These are phyloP conservation scores for Drosophila tanythrix DNA, from an alignment of 2,888 invertebrate species.

Conservation along the genomic window DNA sequence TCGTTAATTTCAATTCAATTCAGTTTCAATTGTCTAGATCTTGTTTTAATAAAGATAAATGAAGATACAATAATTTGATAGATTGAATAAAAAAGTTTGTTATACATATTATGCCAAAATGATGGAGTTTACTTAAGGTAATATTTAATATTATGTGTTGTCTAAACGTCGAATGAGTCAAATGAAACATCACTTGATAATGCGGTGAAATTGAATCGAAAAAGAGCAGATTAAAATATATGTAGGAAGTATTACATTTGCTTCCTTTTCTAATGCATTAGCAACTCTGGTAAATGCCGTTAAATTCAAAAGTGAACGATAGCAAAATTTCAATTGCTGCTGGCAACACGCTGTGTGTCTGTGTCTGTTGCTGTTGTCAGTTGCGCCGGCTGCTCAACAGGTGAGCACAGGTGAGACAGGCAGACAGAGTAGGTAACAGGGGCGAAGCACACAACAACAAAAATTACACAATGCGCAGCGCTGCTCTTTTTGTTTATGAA, in stretches of 20 bases:
- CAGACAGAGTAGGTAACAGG: not conserved
- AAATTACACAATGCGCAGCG: slow-evolving; percentile 42
- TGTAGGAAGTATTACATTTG: not conserved
- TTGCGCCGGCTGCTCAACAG: slow-evolving; percentile 58
- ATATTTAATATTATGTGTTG: not conserved
- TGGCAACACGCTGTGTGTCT: slow-evolving; percentile 41
- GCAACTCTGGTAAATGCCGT: slow-evolving; percentile 36
- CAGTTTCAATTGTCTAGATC: not conserved
- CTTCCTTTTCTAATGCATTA: not conserved
- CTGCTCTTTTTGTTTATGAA: slow-evolving; percentile 75
- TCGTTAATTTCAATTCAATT: not conserved
- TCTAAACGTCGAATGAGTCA: not conserved
- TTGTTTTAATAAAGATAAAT: not conserved
- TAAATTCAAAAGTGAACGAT: slow-evolving; percentile 26
- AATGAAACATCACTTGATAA: not conserved
- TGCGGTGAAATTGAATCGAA: too few relatives aligned
- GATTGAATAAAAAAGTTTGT: not conserved
- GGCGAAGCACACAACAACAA: slow-evolving; percentile 6
- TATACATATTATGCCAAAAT: not conserved
- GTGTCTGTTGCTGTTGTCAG: not conserved
- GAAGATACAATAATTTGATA: not conserved
- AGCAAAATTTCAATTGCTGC: slow-evolving; percentile 17
- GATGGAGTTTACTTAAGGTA: not conserved
- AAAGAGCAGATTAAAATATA: not conserved
- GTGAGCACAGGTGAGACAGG: slow-evolving; percentile 53